Percentiles rank a stretch among this genome's conserved stretches.
These are phyloP conservation scores for Drosophila prolongata DNA, from an alignment of 2,888 invertebrate genomes.

Conservation along the genomic window DNA sequence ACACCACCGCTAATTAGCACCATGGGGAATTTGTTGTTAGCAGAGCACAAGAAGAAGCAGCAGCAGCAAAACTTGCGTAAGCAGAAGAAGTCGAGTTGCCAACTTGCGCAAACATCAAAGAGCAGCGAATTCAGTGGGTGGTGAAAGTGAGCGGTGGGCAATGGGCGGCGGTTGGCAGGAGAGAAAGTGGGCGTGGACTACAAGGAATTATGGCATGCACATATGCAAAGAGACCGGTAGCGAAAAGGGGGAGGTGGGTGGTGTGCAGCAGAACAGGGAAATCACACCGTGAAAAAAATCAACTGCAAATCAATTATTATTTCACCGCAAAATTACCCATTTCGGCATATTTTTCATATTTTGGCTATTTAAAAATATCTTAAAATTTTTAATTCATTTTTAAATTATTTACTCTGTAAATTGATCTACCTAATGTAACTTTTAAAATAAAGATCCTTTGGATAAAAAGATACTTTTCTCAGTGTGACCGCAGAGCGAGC, in stretches of 20 bases:
- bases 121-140: constrained; percentile 46
- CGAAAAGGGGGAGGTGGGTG: background rate
- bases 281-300: constrained; percentile 3
- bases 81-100: constrained; percentile 42
- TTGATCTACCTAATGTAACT: no score
- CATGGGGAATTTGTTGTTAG: constrained; percentile 82
- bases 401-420: no score
- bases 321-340: no score
- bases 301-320: no score
- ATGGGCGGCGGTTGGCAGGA: background rate
- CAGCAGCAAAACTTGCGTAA: constrained; percentile 58
- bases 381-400: no score
- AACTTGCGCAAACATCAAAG: constrained; percentile 79
- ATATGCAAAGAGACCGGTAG: constrained; percentile 34
- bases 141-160: constrained; percentile 1
- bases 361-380: no score
- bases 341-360: no score
- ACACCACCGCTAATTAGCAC: constrained; percentile 84
- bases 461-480: background rate
- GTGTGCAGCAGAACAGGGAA: background rate
- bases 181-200: constrained; percentile 3
- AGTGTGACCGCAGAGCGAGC: constrained; percentile 14
- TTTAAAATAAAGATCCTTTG: no score
- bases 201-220: constrained; percentile 41
- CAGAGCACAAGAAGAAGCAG: constrained; percentile 55